These are phyloP conservation scores for Conops quadrifasciatus DNA, from an alignment of 2,888 invertebrate genomes.

Conservation along the genomic window DNA sequence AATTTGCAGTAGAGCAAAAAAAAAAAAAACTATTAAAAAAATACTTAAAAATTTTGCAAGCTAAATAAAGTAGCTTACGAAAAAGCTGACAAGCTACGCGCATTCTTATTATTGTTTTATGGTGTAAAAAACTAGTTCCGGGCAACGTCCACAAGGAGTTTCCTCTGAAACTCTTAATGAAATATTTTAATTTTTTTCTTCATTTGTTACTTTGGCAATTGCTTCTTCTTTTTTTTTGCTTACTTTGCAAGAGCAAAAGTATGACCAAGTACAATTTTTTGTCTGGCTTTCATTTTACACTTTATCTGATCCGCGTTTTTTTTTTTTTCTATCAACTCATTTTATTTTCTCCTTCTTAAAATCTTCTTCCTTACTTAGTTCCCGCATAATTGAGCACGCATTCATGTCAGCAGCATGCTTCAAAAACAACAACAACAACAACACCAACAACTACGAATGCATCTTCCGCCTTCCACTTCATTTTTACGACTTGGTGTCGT, in stretches of 20 bases:
- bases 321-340: not conserved
- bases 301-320: not conserved
- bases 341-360: not conserved
- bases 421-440: constrained; percentile 37
- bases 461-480: constrained; percentile 18
- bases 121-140: too few relatives aligned
- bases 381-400: constrained; percentile 39
- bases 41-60: too few relatives aligned
- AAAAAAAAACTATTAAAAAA: too few relatives aligned
- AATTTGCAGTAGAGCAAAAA: too few relatives aligned
- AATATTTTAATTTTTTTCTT: not conserved
- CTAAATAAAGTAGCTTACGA: not conserved
- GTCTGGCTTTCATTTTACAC: not conserved
- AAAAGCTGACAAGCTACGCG: not conserved
- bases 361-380: constrained; percentile 1
- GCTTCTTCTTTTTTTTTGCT: not conserved
- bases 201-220: not conserved
- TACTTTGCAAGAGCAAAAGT: too few relatives aligned
- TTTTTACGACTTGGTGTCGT: constrained; percentile 33
- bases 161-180: not conserved
- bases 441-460: constrained; percentile 36
- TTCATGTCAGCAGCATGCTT: constrained; percentile 24
- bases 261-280: too few relatives aligned
- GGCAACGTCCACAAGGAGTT: too few relatives aligned
- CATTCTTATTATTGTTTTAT: not conserved